These are phyloP conservation scores for Kryptolebias marmoratus DNA, from an alignment of 2,113 vertebrate genomes.

Conservation along the genomic window DNA sequence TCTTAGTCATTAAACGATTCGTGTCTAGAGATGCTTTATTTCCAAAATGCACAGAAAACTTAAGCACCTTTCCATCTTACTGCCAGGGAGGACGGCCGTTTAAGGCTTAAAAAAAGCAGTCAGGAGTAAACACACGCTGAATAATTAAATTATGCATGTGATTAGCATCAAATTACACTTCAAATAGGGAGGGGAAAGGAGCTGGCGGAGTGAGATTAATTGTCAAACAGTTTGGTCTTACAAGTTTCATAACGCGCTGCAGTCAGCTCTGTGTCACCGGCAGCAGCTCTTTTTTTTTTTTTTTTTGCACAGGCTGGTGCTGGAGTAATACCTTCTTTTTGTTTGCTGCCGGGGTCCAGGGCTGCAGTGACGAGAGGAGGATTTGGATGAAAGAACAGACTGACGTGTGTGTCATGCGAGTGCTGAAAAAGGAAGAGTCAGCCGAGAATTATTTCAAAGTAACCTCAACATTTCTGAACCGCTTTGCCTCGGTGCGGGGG, in stretches of 20 bases:
- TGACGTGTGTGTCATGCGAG: slow-evolving; percentile 30
- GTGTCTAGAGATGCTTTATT: slow-evolving; percentile 10
- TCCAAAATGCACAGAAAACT: slow-evolving; percentile 32
- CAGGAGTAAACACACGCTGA: slow-evolving; percentile 7
- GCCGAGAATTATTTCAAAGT: slow-evolving; percentile 33
- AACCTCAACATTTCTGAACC: slow-evolving; percentile 18
- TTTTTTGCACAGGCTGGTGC: slow-evolving; percentile 6
- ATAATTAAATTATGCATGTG: slow-evolving; percentile 54
- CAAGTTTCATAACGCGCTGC: slow-evolving; percentile 12
- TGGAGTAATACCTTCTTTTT: slow-evolving; percentile 29
- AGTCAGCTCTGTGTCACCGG: slow-evolving; percentile 16
- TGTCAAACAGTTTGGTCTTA: slow-evolving; percentile 34
- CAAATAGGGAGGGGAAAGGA: slow-evolving; percentile 23
- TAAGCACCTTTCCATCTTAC: not conserved
- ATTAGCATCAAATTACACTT: slow-evolving; percentile 53
- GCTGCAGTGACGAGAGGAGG: slow-evolving; percentile 31
- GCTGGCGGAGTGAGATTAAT: slow-evolving; percentile 41
- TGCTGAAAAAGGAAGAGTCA: slow-evolving; percentile 16
- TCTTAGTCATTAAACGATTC: slow-evolving; percentile 38
- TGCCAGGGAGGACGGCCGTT: slow-evolving; percentile 18
- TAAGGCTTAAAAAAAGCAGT: slow-evolving; percentile 15
- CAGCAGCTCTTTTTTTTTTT: not conserved
- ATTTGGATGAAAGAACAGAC: slow-evolving; percentile 55
- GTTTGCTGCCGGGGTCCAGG: slow-evolving; percentile 31
- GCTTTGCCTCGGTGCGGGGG: not conserved